These are phyloP conservation scores for Syngnathoides biaculeatus DNA, from an alignment of 2,113 vertebrate species.

Conservation along the genomic window DNA sequence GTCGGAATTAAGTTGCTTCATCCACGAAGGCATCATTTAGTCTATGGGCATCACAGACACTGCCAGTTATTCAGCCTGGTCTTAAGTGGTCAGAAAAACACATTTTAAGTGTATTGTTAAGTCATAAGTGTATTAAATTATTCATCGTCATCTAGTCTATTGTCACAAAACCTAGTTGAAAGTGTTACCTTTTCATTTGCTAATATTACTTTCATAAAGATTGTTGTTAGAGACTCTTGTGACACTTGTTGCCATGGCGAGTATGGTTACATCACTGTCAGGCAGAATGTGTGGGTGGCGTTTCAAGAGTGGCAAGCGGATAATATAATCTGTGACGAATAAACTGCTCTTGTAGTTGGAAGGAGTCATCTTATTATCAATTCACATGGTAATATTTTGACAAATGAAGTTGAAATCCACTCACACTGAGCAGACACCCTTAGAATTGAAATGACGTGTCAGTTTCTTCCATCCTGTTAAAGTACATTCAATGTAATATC, in stretches of 20 bases:
- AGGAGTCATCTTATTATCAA: not conserved
- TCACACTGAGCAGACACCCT: not conserved
- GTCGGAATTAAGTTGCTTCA: conserved; percentile 23
- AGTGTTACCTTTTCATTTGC: not conserved
- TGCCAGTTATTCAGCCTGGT: conserved; percentile 16
- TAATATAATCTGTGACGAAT: conserved; percentile 3
- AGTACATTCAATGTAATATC: not conserved
- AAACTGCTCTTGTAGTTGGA: conserved; percentile 1
- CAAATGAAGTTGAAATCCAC: not conserved
- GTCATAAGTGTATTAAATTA: conserved; percentile 32
- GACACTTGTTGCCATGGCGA: conserved; percentile 8
- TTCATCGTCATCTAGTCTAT: conserved; percentile 20
- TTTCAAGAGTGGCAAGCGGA: not conserved
- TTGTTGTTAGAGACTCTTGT: not conserved
- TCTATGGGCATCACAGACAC: conserved; percentile 11
- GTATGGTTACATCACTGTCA: conserved; percentile 6
- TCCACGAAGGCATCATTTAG: conserved; percentile 43
- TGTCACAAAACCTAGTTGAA: conserved; percentile 11
- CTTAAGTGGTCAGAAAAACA: conserved; percentile 22
- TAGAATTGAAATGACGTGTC: conserved; percentile 29
- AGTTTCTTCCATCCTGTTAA: not conserved
- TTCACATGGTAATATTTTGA: not conserved
- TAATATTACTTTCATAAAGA: not conserved
- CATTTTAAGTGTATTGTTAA: conserved; percentile 7
- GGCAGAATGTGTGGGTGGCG: not conserved